Evolutionary conservation across 1,140 invertebrate genomes (phyloP).

Genomic region (Archegozetes longisetosus): DNA sequence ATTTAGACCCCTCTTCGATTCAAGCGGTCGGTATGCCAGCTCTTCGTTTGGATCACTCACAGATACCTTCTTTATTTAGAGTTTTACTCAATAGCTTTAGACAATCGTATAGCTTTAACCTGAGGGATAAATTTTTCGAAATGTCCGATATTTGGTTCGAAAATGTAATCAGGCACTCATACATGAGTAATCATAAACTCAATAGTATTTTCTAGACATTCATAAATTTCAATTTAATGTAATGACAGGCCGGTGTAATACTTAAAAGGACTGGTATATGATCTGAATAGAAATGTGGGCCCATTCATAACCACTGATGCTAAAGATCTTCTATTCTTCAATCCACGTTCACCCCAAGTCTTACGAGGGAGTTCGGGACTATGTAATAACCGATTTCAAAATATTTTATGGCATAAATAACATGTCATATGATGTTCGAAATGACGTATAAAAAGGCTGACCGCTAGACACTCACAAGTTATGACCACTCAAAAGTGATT

Average conservation of each 20-base stretch:
- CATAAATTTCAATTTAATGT: no score
- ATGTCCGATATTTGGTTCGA: slow-evolving; percentile 13
- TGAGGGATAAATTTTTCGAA: slow-evolving; percentile 11
- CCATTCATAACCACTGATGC: slow-evolving; percentile 32
- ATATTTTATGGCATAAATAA: no score
- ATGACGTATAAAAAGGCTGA: no score
- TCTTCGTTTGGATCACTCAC: slow-evolving; percentile 37
- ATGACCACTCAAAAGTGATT: no score
- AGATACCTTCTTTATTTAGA: slow-evolving; percentile 2
- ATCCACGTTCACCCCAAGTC: slow-evolving; percentile 22
- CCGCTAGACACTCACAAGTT: no score
- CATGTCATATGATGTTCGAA: no score
- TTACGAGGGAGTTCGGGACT: no score
- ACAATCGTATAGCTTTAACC: not conserved
- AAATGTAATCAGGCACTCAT: not conserved
- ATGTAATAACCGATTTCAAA: no score
- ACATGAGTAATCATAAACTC: not conserved
- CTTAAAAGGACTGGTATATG: not conserved
- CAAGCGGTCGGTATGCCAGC: slow-evolving; percentile 49
- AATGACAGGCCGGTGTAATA: no score
- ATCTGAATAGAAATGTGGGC: slow-evolving; percentile 8
- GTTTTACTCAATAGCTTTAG: not conserved
- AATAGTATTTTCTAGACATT: not conserved
- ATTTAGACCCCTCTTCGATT: slow-evolving; percentile 40
- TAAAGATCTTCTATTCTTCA: slow-evolving; percentile 51